Base-by-base conservation (phyloP, 2,797 vertebrate species). In the Microcaecilia unicolor region DNA sequence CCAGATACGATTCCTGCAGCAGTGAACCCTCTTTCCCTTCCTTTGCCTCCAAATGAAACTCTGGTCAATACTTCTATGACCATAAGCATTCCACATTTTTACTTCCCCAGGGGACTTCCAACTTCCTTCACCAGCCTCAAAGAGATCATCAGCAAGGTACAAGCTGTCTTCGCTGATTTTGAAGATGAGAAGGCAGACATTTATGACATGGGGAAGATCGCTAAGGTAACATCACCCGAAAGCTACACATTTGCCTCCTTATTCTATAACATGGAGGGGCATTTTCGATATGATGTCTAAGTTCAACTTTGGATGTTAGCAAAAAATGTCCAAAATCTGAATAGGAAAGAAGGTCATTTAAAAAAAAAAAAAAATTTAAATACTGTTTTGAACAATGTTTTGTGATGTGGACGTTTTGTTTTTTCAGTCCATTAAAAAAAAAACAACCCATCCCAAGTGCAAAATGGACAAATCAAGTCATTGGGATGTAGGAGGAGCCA, bases 11-110 rank as follows among this genome's bases (percentile, higher is more conserved):
- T 73, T 59, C 77, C 57, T 51, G 67, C 70, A 3, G 31, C 48
- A 15, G 71, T 49, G 59, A 69, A 51, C 54, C 70, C 79, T 47
- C 86, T 52, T 10, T 72, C 76, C 10, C 69, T 78, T 35, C 73
- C 65, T 41, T 58, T 68, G 44, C 66, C 61, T 51, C 76, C 61
- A 62, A 80, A 71, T 58, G 83, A 88, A 34, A 67, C 78, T 64
- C 61, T 48, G 45, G 80, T 85, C 41, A 81, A 71, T 49, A 71
- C 85, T 35, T 64, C 87, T 13, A 65, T 89, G 44, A 84, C 92
- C 29, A 48, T 93, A 86, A 93, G 97, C 95, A 97, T 99, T 98
- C 95, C 96, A 89, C 91, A 76, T 71, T 99, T 99, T 87, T 98
- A 98, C 85, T 96, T 92, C 76, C 96, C 96, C 41, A 87, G 85